These are phyloP conservation scores for Oceanodroma tethys DNA, from an alignment of 2,113 vertebrate species.

Conservation along the genomic window DNA sequence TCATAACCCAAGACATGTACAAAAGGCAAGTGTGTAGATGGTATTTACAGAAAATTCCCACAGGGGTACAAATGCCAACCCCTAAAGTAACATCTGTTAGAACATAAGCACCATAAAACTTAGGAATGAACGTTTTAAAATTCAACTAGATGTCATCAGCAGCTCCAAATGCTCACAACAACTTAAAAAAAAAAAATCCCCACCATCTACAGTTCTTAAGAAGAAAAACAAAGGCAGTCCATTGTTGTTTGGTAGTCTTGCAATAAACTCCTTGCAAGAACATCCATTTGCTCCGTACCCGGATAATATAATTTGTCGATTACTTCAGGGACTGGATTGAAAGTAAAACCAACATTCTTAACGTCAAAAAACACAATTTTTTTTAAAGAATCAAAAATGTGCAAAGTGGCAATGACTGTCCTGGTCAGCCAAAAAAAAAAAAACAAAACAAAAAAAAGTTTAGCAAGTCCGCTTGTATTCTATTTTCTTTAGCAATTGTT, in stretches of 20 bases:
- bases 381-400: conserved; percentile 81
- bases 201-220: conserved; percentile 62
- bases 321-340: conserved; percentile 84
- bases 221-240: conserved; percentile 54
- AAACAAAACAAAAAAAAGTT: conserved; percentile 66
- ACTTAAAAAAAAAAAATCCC: conserved; percentile 37
- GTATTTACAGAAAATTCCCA: conserved; percentile 94
- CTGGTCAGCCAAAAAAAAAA: conserved; percentile 65
- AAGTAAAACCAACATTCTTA: conserved; percentile 99
- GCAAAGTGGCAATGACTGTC: conserved; percentile 85
- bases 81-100: conserved; percentile 86
- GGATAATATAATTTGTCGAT: conserved; percentile 44
- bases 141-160: conserved; percentile 75
- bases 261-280: conserved; percentile 60
- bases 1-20: conserved; percentile 85
- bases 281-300: conserved; percentile 67
- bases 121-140: conserved; percentile 76
- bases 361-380: conserved; percentile 88
- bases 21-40: conserved; percentile 93
- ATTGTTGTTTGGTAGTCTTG: conserved; percentile 55
- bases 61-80: conserved; percentile 78
- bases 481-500: conserved; percentile 88
- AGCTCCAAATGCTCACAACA: conserved; percentile 73
- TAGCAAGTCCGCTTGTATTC: conserved; percentile 94
- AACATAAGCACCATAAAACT: conserved; percentile 90